Evolutionary conservation across 2,888 invertebrate species (phyloP), one percentile per base, ranked within the genome.

Genomic region (Heliconius aoede): DNA sequence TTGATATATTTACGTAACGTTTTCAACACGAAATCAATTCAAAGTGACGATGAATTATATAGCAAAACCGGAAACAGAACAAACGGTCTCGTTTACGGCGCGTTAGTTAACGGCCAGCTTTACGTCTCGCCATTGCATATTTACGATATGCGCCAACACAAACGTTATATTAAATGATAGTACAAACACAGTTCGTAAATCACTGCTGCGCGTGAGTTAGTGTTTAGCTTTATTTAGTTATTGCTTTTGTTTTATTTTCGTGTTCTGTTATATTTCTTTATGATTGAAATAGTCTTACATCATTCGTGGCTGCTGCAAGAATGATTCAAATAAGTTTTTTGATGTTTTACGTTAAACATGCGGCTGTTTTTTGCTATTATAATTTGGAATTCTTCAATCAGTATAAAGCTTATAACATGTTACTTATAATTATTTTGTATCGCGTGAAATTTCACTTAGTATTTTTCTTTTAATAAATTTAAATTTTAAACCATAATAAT

Each of bases 111-210:
- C 69, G 69, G 69, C 62, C 67, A 61, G 55, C 60, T 40, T 61
- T 68, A 73, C 74, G 67, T 30, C 58, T 68, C 51, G 28, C 51
- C 62, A 40, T 76, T 60, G 68, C 61, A 76, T 73, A 76, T 76
- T 73, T 76, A 76, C 73, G 69, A 69, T 68, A 73, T 36, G 60
- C 26, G 51, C 36, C 62, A 76, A 68, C 73, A 69, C 76, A 24
- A 61, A 76, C 67, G 61, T 62, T 36, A 69, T 62, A 78, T 76
- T 67, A 76, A 73, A 36, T 68, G 61, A 60, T 46, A 72, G 75
- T 72, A 65, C 75, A 64, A 58, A 72, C 64, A 71, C 64, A 55
- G 75, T 76, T 65, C 72, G 75, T 76, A 76, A 76, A 72, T 72
- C 75, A 72, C 36, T 15, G 51, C 68, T 30, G 24, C n/a, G 8